Conservation (phyloP, 2,113 vertebrate genomes). For the Cyrtonyx montezumae region DNA sequence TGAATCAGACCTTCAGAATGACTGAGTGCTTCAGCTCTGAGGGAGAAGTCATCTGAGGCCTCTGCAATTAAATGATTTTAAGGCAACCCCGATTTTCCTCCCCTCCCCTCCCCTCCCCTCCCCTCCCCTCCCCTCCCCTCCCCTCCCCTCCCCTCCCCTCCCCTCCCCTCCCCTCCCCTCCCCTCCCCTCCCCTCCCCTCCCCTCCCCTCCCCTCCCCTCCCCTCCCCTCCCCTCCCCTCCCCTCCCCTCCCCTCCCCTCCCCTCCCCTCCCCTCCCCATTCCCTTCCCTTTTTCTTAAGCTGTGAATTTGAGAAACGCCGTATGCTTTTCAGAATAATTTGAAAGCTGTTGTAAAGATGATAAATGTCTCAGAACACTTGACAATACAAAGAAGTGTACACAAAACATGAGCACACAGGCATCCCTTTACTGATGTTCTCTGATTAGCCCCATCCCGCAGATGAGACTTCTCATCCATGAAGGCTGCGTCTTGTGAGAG, state of each 20-base stretch:
- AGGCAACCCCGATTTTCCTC: background rate
- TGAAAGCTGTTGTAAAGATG: background rate
- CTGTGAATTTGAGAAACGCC: background rate
- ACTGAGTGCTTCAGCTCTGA: background rate
- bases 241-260: no score
- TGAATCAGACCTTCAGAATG: background rate
- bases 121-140: no score
- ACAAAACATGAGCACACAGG: fast-evolving
- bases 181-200: no score
- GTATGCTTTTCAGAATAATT: background rate
- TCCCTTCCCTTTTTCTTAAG: background rate
- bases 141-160: no score
- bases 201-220: background rate
- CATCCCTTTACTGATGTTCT: background rate
- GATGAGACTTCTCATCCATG: background rate
- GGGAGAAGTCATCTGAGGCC: background rate
- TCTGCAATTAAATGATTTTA: background rate
- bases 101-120: no score
- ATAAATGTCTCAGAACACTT: background rate
- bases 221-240: no score
- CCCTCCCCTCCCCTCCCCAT: no score
- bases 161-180: no score
- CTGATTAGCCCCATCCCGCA: background rate
- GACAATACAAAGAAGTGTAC: background rate
- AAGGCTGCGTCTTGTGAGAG: background rate